These are phyloP conservation scores for Microtus montanus DNA, from an alignment of 2,113 vertebrate species.

Conservation along the genomic window DNA sequence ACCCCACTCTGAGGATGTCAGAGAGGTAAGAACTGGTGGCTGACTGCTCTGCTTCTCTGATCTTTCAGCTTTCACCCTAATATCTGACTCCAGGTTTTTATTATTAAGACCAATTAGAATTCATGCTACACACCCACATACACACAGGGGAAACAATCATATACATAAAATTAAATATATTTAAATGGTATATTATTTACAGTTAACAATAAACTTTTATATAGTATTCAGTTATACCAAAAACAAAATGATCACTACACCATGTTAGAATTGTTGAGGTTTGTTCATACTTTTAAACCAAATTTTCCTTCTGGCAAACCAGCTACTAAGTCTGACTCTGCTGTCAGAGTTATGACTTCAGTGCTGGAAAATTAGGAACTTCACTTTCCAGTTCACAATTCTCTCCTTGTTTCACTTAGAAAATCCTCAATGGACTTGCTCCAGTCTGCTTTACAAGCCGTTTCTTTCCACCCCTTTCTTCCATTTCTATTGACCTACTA, in stretches of 20 bases:
- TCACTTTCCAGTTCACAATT: constrained; percentile 48
- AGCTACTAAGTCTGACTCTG: constrained; percentile 41
- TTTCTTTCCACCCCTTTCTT: constrained; percentile 60
- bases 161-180: not conserved
- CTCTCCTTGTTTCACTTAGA: constrained; percentile 59
- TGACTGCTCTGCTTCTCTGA: too few species aligned
- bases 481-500: constrained; percentile 71
- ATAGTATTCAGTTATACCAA: not conserved
- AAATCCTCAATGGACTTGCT: constrained; percentile 67
- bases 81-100: too few species aligned
- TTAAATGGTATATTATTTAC: not conserved
- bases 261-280: not conserved
- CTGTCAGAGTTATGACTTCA: constrained; percentile 17
- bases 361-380: constrained; percentile 70
- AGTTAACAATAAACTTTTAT: not conserved
- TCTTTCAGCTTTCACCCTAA: too few species aligned
- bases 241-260: not conserved
- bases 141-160: not conserved
- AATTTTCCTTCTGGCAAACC: constrained; percentile 55
- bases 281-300: constrained; percentile 19
- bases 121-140: not conserved
- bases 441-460: constrained; percentile 60
- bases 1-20: too few species aligned
- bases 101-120: too few species aligned
- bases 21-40: too few species aligned